phyloP scores from a whole-genome alignment of 2,888 invertebrate genomes.

The Lamellibrachia columna region DNA sequence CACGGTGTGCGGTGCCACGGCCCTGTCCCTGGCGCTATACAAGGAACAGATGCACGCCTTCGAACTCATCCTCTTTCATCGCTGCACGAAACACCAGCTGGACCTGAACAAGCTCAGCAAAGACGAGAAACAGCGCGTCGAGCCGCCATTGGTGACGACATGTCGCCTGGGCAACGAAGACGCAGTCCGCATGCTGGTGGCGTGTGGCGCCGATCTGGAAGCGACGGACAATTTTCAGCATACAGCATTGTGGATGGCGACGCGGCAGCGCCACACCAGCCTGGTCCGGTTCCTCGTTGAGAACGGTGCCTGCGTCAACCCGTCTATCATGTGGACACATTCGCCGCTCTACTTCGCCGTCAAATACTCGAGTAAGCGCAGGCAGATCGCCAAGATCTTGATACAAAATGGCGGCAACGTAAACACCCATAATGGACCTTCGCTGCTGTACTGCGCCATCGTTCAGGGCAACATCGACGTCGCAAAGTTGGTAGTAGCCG shows the following conservation, averaged over 20 bases:
- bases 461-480: constrained; percentile 32
- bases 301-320: constrained; percentile 38
- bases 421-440: neutral
- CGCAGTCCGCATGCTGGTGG: constrained; percentile 57
- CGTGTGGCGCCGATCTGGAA: constrained; percentile 59
- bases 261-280: constrained; percentile 32
- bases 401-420: constrained; percentile 35
- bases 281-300: constrained; percentile 35
- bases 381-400: constrained; percentile 34
- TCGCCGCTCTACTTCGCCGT: constrained; percentile 39
- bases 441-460: constrained; percentile 29
- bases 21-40: constrained; percentile 62
- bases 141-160: constrained; percentile 64
- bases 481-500: constrained; percentile 32
- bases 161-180: constrained; percentile 62
- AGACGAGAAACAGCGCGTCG: constrained; percentile 60
- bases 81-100: constrained; percentile 52
- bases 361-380: constrained; percentile 35
- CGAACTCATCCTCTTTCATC: constrained; percentile 56
- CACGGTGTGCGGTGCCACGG: constrained; percentile 61
- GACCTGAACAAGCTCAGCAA: constrained; percentile 61
- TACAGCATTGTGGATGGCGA: constrained; percentile 42
- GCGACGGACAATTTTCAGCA: constrained; percentile 47
- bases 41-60: constrained; percentile 58
- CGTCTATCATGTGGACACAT: constrained; percentile 33